phyloP scores from a whole-genome alignment of 2,797 vertebrate genomes.

The Otolemur crassicaudatus region DNA sequence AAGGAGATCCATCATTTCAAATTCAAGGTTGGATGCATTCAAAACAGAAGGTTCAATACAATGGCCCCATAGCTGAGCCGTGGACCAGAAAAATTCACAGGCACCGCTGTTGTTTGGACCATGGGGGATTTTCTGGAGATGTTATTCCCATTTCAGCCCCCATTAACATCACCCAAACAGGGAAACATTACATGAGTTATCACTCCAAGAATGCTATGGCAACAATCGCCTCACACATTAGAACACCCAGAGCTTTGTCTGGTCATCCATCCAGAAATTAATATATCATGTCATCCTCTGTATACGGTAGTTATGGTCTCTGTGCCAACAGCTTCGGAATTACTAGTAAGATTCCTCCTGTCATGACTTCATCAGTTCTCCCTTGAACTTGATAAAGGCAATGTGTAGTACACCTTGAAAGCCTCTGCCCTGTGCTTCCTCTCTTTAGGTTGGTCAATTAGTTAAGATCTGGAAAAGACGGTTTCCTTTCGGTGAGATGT shows the following conservation, averaged over 20 bases:
- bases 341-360: conserved; percentile 29
- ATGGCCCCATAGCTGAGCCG: conserved; percentile 79
- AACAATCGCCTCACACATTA: conserved; percentile 71
- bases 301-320: background rate
- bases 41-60: conserved; percentile 81
- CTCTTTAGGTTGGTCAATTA: background rate
- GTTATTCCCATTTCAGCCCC: conserved; percentile 54
- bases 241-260: conserved; percentile 30
- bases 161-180: background rate
- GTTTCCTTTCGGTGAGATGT: background rate
- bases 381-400: background rate
- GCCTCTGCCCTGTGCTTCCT: background rate
- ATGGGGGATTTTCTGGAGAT: conserved; percentile 63
- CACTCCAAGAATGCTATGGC: background rate
- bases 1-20: conserved; percentile 89
- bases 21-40: conserved; percentile 86
- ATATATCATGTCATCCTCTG: conserved; percentile 57
- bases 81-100: conserved; percentile 84
- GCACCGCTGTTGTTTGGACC: conserved; percentile 66
- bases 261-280: conserved; percentile 61
- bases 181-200: conserved; percentile 54
- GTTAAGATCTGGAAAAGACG: background rate
- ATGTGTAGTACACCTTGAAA: background rate
- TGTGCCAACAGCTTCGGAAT: conserved; percentile 26
- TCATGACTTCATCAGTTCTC: conserved; percentile 51